A percentile compares a stretch with the other conserved stretches of the same genome.
phyloP scores from a whole-genome alignment of 2,797 vertebrate species.

The Jordanella pulchra region DNA sequence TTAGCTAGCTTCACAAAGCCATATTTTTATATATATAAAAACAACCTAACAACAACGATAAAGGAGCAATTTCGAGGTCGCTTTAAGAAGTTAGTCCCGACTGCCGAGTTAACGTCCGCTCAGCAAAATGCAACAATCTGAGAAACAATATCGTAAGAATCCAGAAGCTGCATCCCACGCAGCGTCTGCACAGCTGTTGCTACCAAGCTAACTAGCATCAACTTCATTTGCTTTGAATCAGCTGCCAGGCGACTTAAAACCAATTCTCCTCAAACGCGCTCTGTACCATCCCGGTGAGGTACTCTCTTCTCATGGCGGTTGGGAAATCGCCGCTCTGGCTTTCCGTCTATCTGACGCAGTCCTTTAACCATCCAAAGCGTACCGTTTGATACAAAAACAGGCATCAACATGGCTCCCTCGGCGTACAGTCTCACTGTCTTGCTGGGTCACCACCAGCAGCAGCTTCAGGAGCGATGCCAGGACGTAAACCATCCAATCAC shows the following conservation, averaged over 20 bases:
- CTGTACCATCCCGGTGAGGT: constrained; percentile 42
- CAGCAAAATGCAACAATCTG: constrained; percentile 33
- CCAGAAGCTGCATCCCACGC: constrained; percentile 65
- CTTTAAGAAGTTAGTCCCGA: not conserved
- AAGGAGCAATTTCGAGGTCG: constrained; percentile 1
- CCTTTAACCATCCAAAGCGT: constrained; percentile 61
- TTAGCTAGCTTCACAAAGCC: constrained; percentile 54
- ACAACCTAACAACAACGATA: constrained; percentile 9
- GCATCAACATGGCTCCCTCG: constrained; percentile 79
- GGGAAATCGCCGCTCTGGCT: constrained; percentile 56
- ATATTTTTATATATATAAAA: constrained; percentile 32
- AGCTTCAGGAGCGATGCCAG: constrained; percentile 62
- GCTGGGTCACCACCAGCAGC: constrained; percentile 46
- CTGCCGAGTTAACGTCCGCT: constrained; percentile 10
- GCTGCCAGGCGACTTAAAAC: constrained; percentile 51
- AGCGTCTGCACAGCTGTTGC: constrained; percentile 73
- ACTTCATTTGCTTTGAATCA: constrained; percentile 60
- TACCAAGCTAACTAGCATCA: constrained; percentile 71
- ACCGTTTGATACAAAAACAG: constrained; percentile 55
- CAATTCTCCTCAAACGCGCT: constrained; percentile 38
- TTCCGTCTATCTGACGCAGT: constrained; percentile 37
- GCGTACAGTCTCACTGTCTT: constrained; percentile 50
- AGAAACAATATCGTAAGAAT: constrained; percentile 42
- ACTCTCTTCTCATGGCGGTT: constrained; percentile 68
- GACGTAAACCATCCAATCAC: constrained; percentile 66